Base-by-base conservation (phyloP, 2,888 invertebrate genomes). In the Hypolimnas misippus region DNA sequence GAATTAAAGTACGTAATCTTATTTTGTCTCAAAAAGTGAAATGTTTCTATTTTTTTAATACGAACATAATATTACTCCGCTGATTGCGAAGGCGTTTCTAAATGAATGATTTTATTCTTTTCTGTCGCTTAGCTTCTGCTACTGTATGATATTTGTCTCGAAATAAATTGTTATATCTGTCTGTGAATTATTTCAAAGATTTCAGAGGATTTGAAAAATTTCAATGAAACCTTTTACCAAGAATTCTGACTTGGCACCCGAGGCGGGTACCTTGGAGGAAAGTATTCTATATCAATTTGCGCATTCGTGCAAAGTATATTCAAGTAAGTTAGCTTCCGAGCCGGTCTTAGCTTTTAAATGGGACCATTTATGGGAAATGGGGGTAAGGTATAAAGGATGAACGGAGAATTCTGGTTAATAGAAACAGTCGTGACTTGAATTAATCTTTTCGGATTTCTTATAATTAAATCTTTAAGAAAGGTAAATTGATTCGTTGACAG, bases 271-370 rank as follows among this genome's bases (percentile, higher is more conserved):
- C 81, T 81, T 81, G 82, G 82, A 82, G 82, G 82, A 82, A 84
- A 85, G 84, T 83, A 87, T 87, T 87, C 86, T 87, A 88, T 88
- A 87, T 88, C 89, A 88, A 89, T 89, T 89, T 89, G 84, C 82
- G 83, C 84, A 84, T 79, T 80, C 89, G 87, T 88, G 89, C 87
- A 76, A 83, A 84, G 88, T 86, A 87, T 89, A 88, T 83, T 86
- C 84, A 87, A 89, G 86, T 78, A 84, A 83, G 77, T 74, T 80
- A 75, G 74, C 76, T 80, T 76, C 78, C 78, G 70, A 64, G 68
- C 72, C 76, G 77, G 81, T 82, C 81, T 86, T 82, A 82, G 86
- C 83, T 82, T 86, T 86, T 87, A 88, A 87, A 89, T 86, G 83
- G 82, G 71, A 71, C 82, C 83, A 83, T 88, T 89, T 87, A 86